Evolutionary conservation across 2,888 invertebrate genomes (phyloP).

Genomic region (Drosophila niveifrons): DNA sequence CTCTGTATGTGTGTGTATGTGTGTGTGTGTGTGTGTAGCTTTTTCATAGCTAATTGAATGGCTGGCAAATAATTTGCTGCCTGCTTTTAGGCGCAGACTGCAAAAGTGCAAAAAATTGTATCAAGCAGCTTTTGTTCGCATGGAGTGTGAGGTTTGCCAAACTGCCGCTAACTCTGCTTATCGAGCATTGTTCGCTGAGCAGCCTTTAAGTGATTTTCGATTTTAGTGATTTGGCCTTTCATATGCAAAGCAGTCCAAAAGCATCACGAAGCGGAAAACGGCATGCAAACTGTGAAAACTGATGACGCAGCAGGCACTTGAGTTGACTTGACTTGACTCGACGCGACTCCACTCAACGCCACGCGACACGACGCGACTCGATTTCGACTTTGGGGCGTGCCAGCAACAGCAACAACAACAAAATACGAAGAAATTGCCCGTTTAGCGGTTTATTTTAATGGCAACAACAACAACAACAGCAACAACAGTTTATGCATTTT

Average conservation of each 20-base stretch:
- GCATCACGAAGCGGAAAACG: conserved; percentile 8
- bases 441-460: conserved; percentile 84
- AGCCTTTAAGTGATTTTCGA: conserved; percentile 67
- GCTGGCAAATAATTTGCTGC: conserved; percentile 68
- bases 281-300: conserved; percentile 30
- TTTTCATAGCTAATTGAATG: conserved; percentile 76
- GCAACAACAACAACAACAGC: conserved; percentile 68
- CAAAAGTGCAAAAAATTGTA: conserved; percentile 71
- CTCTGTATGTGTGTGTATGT: neutral
- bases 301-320: conserved; percentile 64
- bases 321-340: conserved; percentile 45
- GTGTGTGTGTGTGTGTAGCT: conserved; percentile 3
- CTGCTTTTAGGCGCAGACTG: conserved; percentile 57
- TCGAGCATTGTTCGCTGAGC: conserved; percentile 52
- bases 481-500: conserved; percentile 50
- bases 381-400: conserved; percentile 64
- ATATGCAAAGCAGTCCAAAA: conserved; percentile 76
- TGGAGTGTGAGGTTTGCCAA: neutral
- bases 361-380: conserved; percentile 23
- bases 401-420: conserved; percentile 14
- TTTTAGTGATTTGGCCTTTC: conserved; percentile 72
- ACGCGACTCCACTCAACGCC: conserved; percentile 16
- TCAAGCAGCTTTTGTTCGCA: conserved; percentile 49
- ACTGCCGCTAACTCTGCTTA: conserved; percentile 56
- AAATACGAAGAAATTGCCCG: conserved; percentile 58